Evolutionary conservation across 1,140 invertebrate species (phyloP).

Genomic region (Microplitis mediator): DNA sequence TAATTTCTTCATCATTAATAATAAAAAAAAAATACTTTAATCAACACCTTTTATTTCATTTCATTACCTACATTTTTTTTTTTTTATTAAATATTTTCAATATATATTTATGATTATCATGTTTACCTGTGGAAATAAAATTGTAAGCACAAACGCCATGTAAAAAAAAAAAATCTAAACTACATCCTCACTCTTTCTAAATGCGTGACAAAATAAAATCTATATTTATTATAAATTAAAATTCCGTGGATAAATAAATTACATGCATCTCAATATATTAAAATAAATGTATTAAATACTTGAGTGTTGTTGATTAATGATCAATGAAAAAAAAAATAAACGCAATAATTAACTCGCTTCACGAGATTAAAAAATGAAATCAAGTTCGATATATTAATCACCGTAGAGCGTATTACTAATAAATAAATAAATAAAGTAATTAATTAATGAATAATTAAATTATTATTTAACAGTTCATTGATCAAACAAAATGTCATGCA

Average conservation of each 20-base stretch:
- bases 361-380: constrained; percentile 17
- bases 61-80: not conserved
- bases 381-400: constrained; percentile 30
- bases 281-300: not conserved
- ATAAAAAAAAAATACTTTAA: not conserved
- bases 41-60: not conserved
- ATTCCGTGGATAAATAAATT: too few species aligned
- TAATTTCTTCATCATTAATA: not conserved
- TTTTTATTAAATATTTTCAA: not conserved
- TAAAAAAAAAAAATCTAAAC: not conserved
- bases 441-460: constrained; percentile 2
- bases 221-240: too few species aligned
- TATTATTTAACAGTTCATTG: constrained; percentile 8
- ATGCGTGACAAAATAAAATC: too few species aligned
- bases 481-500: constrained; percentile 10
- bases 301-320: not conserved
- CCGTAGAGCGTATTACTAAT: not conserved
- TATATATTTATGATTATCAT: not conserved
- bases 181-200: too few species aligned
- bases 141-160: too few species aligned
- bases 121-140: not conserved
- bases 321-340: not conserved
- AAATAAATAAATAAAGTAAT: not conserved
- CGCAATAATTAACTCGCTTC: not conserved
- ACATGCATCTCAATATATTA: not conserved